A percentile compares a stretch with the other conserved stretches of the same genome.
Evolutionary conservation across 1,140 invertebrate species (phyloP).

Genomic region (Harlomillsia oculata): DNA sequence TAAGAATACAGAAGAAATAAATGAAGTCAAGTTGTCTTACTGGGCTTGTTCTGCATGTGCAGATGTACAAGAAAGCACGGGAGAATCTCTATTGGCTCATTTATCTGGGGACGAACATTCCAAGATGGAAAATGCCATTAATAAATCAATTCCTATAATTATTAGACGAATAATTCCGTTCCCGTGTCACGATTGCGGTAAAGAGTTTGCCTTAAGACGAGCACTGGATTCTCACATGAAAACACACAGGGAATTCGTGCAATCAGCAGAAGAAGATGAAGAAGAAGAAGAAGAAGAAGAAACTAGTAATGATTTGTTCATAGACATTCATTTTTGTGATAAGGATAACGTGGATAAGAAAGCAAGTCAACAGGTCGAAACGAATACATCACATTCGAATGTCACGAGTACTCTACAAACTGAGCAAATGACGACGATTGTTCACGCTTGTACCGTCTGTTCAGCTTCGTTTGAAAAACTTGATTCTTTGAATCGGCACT

Average conservation of each 20-base stretch:
- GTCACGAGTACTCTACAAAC: neutral
- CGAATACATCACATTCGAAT: neutral
- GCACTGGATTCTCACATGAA: slow-evolving; percentile 4
- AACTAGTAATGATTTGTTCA: neutral
- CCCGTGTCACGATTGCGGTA: neutral
- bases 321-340: neutral
- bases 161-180: neutral
- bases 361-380: neutral
- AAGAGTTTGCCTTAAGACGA: slow-evolving; percentile 3
- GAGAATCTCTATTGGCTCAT: slow-evolving; percentile 6
- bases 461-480: neutral
- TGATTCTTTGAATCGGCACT: slow-evolving; percentile 1
- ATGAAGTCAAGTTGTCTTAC: neutral
- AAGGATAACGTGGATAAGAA: neutral
- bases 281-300: neutral
- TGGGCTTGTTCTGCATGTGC: slow-evolving; percentile 23
- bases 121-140: slow-evolving; percentile 19
- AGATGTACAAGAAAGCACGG: neutral
- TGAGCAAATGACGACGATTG: neutral
- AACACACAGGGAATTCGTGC: neutral
- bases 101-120: slow-evolving; percentile 2
- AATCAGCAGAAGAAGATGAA: neutral
- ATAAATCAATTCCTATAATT: slow-evolving; percentile 22
- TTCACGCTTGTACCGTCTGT: neutral
- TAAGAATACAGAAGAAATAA: neutral